Evolutionary conservation across 2,888 invertebrate genomes (phyloP), one percentile per base, ranked within the genome.

Genomic region (Ophonus ardosiacus): DNA sequence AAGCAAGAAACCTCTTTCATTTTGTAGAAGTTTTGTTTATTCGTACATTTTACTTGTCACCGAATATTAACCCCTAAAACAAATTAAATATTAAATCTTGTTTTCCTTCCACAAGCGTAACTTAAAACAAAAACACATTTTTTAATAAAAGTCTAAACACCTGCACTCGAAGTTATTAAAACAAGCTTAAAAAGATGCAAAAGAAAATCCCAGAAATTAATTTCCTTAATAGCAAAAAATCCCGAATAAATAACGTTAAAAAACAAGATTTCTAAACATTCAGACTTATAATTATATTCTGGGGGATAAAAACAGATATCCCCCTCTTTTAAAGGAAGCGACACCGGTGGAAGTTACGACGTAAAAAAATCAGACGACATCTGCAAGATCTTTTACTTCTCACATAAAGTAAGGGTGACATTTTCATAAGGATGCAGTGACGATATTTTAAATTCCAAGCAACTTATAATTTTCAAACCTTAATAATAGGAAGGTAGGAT

Each of bases 221-320:
- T 68, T 68, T 68, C 68, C 68, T 68, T 74, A 74, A 74, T 74
- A 74, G 71, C 71, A 74, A 74, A 74, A 68, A 74, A 40, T 74
- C 7, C 18, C 18, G 40, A 18, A 74, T 74, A 43, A 74, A 74
- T 43, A 74, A 74, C 51, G 43, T 43, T 74, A 43, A 43, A 74
- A 43, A 74, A 13, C 71, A 18, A 40, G 40, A 43, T 43, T 74
- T 43, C 43, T 18, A 74, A 31, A 18, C 59, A 31, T 31, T 31
- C 18, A 74, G 17, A 17, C 43, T 40, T 40, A 17, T 74, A 74
- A 74, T 74, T 74, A 74, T 74, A 74, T 74, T 74, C 15, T 40
- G 38, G 40, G 7, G 3, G 71, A 74, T 13, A 74, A 74, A 71
- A 40, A 68, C 17, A 74, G 40, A 15, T 17, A 17, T 40, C 21